Base-by-base conservation (phyloP, 2,113 vertebrate genomes). In the Excalfactoria chinensis region DNA sequence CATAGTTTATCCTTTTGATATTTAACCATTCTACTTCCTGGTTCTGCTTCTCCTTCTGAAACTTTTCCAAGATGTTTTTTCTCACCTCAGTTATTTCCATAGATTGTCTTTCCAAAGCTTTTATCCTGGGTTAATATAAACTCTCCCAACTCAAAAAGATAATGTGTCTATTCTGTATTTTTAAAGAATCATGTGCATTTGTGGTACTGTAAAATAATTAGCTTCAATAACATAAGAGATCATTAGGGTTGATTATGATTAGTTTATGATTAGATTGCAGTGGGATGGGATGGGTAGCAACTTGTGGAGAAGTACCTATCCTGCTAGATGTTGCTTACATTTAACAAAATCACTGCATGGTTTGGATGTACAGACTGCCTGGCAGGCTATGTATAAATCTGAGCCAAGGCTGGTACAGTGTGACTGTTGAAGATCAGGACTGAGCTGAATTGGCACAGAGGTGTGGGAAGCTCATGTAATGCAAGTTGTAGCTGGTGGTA, bases 401-500 rank as follows among this genome's bases (percentile, higher is more conserved):
- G 71, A 74, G 41, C 44, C 18, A 75, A 12, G 43, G 64, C 60
- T 87, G 60, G 64, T 80, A 37, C n/a, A 60, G 68, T 43, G 67
- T 22, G 75, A 49, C 2, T 89, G 41, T n/a, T 87, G 80, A 68
- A 85, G 49, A 84, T 77, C 84, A 67, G 74, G 78, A 56, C 40
- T 60, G 81, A 80, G 67, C 55, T 77, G 78, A 40, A 53, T 64
- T 95, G 91, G 93, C 86, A 91, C 34, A 25, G 72, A 85, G 53
- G 26, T 80, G 58, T 84, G 80, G 90, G 86, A 93, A 96, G 78
- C 43, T 73, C 8, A 2, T 59, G 84, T 84, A 91, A 53, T 85
- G 81, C 89, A 86, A 86, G 93, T 81, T 89, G 67, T 91, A 92
- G 81, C 76, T 79, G 13, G 25, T 32, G 55, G 68, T 93, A 72